Evolutionary conservation across 2,888 invertebrate genomes (phyloP).

Genomic region (Hoplodrina ambigua): DNA sequence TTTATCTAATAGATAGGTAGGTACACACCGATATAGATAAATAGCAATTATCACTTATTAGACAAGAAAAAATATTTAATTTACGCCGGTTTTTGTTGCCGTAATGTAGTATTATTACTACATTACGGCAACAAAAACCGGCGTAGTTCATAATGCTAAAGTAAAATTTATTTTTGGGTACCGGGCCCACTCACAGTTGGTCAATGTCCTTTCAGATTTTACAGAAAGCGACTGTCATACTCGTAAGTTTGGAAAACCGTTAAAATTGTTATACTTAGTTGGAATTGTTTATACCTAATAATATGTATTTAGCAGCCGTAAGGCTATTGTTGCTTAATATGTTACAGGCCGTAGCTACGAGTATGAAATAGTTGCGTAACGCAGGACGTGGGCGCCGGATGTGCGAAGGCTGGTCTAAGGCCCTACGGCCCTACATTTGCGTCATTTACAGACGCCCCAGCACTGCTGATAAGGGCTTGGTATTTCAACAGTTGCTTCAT

Average conservation of each 20-base stretch:
- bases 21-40: too few species aligned
- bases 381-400: constrained; percentile 74
- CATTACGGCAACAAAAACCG: too few species aligned
- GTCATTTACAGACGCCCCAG: constrained; percentile 58
- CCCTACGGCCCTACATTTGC: constrained; percentile 68
- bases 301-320: constrained; percentile 7
- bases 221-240: neutral
- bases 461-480: constrained; percentile 32
- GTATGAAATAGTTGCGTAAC: constrained; percentile 62
- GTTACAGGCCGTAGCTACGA: constrained; percentile 43
- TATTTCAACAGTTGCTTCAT: constrained; percentile 20
- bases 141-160: too few species aligned
- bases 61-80: too few species aligned
- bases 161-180: too few species aligned
- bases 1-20: too few species aligned
- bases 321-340: constrained; percentile 49
- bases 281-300: neutral
- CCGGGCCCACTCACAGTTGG: too few species aligned
- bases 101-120: too few species aligned
- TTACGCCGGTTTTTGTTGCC: too few species aligned
- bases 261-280: neutral
- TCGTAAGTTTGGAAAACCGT: too few species aligned
- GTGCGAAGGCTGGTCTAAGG: constrained; percentile 68
- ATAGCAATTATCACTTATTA: too few species aligned
- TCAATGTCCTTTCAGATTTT: neutral